phyloP scores from a whole-genome alignment of 23 tunicate genomes.

The Corella eumyota region DNA sequence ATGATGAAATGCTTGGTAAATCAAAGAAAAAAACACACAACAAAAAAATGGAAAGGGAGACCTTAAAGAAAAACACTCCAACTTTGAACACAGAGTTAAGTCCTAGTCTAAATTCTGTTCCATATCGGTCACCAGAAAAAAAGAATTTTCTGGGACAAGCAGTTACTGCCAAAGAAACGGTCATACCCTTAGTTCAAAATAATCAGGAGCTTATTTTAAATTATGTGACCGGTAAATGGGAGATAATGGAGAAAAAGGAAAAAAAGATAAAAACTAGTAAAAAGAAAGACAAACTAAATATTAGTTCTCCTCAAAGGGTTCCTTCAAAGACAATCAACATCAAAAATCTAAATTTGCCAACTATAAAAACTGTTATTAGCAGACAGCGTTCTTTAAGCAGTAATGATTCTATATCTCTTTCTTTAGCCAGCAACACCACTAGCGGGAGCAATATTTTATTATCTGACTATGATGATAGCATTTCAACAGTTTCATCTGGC shows the following conservation, averaged over 20 bases:
- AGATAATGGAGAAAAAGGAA: slow-evolving; percentile 8
- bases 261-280: too few relatives aligned
- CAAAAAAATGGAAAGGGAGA: too few relatives aligned
- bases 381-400: background rate
- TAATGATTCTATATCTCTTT: background rate
- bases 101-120: too few relatives aligned
- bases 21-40: too few relatives aligned
- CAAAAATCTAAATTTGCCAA: background rate
- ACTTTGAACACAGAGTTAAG: too few relatives aligned
- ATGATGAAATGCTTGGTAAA: too few relatives aligned
- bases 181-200: background rate
- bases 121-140: too few relatives aligned
- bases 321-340: background rate
- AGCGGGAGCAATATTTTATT: too few relatives aligned
- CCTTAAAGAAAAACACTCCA: too few relatives aligned
- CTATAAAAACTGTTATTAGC: background rate
- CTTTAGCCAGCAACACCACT: background rate
- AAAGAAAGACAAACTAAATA: background rate
- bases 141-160: too few relatives aligned
- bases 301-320: background rate
- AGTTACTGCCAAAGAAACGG: too few relatives aligned
- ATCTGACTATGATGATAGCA: too few relatives aligned
- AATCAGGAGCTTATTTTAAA: slow-evolving; percentile 38
- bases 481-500: background rate
- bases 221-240: slow-evolving; percentile 43